A percentile compares a stretch with the other conserved stretches of the same genome.
These are phyloP conservation scores for Pollimyrus isidori DNA, from an alignment of 2,113 vertebrate species.

Conservation along the genomic window DNA sequence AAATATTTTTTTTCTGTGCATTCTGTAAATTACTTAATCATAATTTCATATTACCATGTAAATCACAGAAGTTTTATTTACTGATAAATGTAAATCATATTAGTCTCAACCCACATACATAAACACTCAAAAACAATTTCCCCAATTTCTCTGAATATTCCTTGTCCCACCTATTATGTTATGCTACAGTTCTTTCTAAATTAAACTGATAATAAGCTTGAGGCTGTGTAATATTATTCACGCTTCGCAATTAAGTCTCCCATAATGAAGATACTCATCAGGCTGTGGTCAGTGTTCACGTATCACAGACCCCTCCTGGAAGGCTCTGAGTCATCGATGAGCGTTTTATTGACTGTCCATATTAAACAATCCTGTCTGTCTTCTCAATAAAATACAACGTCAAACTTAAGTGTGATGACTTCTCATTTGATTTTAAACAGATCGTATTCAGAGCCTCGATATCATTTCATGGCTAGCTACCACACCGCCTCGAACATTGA, in stretches of 20 bases:
- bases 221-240: slow-evolving; percentile 32
- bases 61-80: neutral
- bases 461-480: neutral
- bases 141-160: neutral
- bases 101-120: neutral
- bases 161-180: slow-evolving; percentile 22
- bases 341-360: slow-evolving; percentile 12
- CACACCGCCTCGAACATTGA: neutral
- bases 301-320: neutral
- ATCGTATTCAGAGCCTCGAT: neutral
- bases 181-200: slow-evolving; percentile 36
- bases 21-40: neutral
- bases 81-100: neutral
- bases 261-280: slow-evolving; percentile 29
- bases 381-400: neutral
- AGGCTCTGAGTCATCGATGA: neutral
- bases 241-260: slow-evolving; percentile 16
- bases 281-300: slow-evolving; percentile 2
- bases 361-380: slow-evolving; percentile 7
- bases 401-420: neutral
- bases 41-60: neutral
- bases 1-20: neutral
- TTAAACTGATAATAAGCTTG: slow-evolving; percentile 32
- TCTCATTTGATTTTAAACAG: slow-evolving; percentile 13
- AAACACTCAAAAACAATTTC: neutral